A percentile compares a stretch with the other conserved stretches of the same genome.
phyloP scores from a whole-genome alignment of 2,113 vertebrate genomes.

The Menura novaehollandiae region DNA sequence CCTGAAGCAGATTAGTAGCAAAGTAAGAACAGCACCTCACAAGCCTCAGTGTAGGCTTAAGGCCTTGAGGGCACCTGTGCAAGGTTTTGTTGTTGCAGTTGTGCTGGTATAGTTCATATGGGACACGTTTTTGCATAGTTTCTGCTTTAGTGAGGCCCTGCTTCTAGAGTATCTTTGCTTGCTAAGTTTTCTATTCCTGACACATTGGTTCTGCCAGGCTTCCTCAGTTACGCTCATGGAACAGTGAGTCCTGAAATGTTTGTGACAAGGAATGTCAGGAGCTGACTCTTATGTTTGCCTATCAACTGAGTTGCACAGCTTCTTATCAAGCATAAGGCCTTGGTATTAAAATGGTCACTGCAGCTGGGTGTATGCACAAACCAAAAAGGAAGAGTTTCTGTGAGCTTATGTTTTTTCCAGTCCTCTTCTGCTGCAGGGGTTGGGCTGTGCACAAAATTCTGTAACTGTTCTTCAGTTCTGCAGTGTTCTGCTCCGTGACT shows the following conservation, averaged over 20 bases:
- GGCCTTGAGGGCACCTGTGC: background rate
- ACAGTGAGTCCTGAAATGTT: background rate
- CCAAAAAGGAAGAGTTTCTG: background rate
- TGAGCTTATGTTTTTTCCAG: background rate
- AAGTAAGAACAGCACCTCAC: background rate
- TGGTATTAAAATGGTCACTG: background rate
- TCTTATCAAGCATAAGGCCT: background rate
- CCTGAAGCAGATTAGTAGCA: background rate
- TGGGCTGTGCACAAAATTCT: background rate
- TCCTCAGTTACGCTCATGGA: background rate
- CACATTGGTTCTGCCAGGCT: fast-evolving
- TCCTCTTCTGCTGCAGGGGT: background rate
- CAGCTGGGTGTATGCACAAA: background rate
- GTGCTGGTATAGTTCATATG: background rate
- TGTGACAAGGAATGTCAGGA: background rate
- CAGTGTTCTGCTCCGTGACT: background rate
- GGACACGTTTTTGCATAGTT: background rate
- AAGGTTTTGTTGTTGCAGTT: background rate
- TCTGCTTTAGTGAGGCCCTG: background rate
- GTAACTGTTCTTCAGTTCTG: background rate
- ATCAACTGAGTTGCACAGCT: background rate
- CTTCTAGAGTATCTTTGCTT: background rate
- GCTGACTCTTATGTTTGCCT: background rate
- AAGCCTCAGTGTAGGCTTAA: background rate
- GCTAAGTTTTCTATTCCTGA: background rate